Evolutionary conservation across 1,140 invertebrate genomes (phyloP).

Genomic region (Popillia japonica): DNA sequence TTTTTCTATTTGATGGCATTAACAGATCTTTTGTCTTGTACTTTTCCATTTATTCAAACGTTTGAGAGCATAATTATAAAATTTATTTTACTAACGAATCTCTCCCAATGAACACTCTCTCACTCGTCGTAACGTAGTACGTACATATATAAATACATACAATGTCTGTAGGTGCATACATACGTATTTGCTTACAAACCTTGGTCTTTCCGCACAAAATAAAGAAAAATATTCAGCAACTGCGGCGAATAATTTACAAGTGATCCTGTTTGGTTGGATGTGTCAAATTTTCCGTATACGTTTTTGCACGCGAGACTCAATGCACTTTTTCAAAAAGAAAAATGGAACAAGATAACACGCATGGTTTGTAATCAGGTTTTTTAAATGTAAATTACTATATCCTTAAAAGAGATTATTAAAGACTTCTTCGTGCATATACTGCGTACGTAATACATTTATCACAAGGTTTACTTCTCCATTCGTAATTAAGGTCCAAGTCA

Average conservation of each 20-base stretch:
- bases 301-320: neutral
- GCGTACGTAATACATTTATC: neutral
- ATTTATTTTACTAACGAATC: too few relatives aligned
- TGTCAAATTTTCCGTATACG: conserved; percentile 22
- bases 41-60: too few relatives aligned
- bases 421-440: conserved; percentile 22
- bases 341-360: neutral
- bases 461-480: neutral
- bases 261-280: conserved; percentile 22
- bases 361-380: conserved; percentile 21
- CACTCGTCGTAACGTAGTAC: too few relatives aligned
- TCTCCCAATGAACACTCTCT: too few relatives aligned
- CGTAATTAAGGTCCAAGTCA: conserved; percentile 9
- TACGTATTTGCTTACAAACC: too few relatives aligned
- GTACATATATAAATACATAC: conserved; percentile 1
- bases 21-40: too few relatives aligned
- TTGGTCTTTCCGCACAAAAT: too few relatives aligned
- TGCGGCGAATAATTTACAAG: too few relatives aligned
- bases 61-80: too few relatives aligned
- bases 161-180: too few relatives aligned
- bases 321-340: neutral
- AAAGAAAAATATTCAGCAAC: too few relatives aligned
- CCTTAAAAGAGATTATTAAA: conserved; percentile 33
- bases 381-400: conserved; percentile 34
- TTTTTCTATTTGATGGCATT: too few relatives aligned